These are phyloP conservation scores for Orycteropus afer DNA, from an alignment of 2,113 vertebrate species.

Conservation along the genomic window DNA sequence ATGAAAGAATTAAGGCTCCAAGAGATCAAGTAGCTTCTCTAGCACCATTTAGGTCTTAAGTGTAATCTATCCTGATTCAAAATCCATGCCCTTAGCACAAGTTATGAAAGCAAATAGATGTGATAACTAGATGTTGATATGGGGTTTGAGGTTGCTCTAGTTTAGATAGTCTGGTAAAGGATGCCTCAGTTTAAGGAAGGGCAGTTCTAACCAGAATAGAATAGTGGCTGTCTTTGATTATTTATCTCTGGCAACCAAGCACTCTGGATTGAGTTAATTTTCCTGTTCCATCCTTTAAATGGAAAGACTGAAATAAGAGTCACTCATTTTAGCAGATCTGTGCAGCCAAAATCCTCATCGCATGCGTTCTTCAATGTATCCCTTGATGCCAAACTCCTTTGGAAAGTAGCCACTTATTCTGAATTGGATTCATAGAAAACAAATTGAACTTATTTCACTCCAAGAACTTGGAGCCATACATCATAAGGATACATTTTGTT, in stretches of 20 bases:
- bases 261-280: not conserved
- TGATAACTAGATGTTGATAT: not conserved
- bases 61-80: not conserved
- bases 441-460: slow-evolving; percentile 72
- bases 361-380: not conserved
- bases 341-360: not conserved
- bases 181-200: not conserved
- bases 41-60: not conserved
- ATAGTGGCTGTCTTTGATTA: not conserved
- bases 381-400: slow-evolving; percentile 58
- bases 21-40: not conserved
- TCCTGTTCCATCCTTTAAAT: not conserved
- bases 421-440: slow-evolving; percentile 67
- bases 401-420: slow-evolving; percentile 49
- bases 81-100: not conserved
- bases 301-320: not conserved
- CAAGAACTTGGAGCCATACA: slow-evolving; percentile 70
- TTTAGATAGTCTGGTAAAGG: not conserved
- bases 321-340: not conserved
- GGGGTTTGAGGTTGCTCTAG: not conserved
- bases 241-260: not conserved
- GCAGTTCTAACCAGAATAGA: not conserved
- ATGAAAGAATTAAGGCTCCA: not conserved
- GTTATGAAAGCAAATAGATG: not conserved
- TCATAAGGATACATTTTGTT: slow-evolving; percentile 73